Conservation (phyloP, 2,113 vertebrate genomes). For the Nibea albiflora region DNA sequence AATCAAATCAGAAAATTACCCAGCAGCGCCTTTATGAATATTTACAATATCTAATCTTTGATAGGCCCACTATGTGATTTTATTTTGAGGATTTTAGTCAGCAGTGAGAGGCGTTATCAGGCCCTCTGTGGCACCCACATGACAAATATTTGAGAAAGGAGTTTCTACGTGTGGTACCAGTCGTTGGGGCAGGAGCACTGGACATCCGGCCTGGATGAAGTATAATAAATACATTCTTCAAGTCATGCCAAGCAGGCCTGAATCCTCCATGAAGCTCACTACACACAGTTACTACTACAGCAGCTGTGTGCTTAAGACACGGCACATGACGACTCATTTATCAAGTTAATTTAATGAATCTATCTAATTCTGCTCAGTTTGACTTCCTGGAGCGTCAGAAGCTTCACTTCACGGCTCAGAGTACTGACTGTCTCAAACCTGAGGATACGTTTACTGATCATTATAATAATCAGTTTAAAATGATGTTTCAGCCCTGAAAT, state of each 20-base stretch:
- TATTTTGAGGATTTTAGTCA: slow-evolving; percentile 10
- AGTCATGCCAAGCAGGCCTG: neutral
- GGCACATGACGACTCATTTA: slow-evolving; percentile 23
- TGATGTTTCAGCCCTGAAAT: neutral
- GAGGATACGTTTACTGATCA: neutral
- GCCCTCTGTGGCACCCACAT: slow-evolving; percentile 55
- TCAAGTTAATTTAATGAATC: slow-evolving; percentile 17
- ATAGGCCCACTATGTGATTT: slow-evolving; percentile 2
- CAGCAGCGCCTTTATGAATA: neutral
- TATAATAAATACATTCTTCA: slow-evolving; percentile 13
- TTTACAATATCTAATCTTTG: neutral
- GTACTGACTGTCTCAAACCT: neutral
- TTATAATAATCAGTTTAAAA: neutral
- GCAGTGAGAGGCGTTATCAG: slow-evolving; percentile 41
- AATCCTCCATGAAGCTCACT: slow-evolving; percentile 1
- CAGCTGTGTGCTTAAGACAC: neutral
- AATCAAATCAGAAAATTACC: neutral
- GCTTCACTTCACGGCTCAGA: neutral
- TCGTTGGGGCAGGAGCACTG: slow-evolving; percentile 1
- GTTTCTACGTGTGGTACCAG: slow-evolving; percentile 13
- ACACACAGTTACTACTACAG: neutral
- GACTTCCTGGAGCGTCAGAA: slow-evolving; percentile 4
- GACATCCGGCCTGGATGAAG: slow-evolving; percentile 17
- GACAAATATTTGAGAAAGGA: slow-evolving; percentile 81
- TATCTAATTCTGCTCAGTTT: neutral